Percentiles rank a stretch among this genome's conserved stretches.
phyloP scores from a whole-genome alignment of 2,888 invertebrate species.

The Vanessa cardui region DNA sequence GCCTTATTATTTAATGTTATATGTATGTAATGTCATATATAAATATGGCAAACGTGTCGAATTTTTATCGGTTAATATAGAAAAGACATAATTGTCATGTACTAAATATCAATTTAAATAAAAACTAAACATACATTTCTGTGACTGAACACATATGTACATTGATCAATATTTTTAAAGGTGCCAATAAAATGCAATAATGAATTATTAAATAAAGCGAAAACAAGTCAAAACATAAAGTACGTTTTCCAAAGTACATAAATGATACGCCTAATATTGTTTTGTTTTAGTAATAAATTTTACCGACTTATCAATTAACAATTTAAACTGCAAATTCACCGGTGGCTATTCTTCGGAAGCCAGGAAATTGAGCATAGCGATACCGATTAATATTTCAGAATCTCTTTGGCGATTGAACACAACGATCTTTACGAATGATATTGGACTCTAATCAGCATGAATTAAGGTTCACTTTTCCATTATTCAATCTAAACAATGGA shows the following conservation, averaged over 20 bases:
- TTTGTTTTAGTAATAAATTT: slow-evolving; percentile 3
- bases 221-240: too few species aligned
- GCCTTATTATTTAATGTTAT: too few species aligned
- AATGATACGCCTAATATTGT: not conserved
- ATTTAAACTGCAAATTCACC: slow-evolving; percentile 45
- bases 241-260: not conserved
- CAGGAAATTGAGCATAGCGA: slow-evolving; percentile 80
- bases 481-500: slow-evolving; percentile 17
- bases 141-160: too few species aligned
- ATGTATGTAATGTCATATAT: too few species aligned
- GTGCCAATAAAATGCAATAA: too few species aligned
- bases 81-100: too few species aligned
- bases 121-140: too few species aligned
- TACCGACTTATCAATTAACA: slow-evolving; percentile 15
- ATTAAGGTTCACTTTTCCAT: slow-evolving; percentile 48
- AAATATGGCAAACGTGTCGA: too few species aligned
- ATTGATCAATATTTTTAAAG: too few species aligned
- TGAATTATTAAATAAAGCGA: too few species aligned
- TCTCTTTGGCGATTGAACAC: slow-evolving; percentile 70
- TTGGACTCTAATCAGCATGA: slow-evolving; percentile 38
- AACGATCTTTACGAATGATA: not conserved
- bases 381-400: slow-evolving; percentile 78
- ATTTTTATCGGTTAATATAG: too few species aligned
- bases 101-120: too few species aligned
- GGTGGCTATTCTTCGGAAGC: slow-evolving; percentile 73